phyloP scores from a whole-genome alignment of 2,797 vertebrate genomes.

The Cottoperca gobio region DNA sequence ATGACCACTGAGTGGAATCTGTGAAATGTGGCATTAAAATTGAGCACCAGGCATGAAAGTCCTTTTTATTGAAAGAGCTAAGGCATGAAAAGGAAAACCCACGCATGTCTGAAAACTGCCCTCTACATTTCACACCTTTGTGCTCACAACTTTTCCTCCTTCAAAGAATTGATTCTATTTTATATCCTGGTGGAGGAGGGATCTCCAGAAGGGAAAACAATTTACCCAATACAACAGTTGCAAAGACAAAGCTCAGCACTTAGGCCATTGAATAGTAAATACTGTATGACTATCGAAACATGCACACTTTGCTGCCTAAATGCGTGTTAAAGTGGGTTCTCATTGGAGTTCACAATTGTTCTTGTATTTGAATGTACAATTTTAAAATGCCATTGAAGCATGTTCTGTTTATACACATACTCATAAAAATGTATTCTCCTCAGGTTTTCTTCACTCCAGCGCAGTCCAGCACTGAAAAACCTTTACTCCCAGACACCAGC shows the following conservation, averaged over 20 bases:
- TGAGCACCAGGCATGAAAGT: conserved; percentile 37
- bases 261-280: conserved; percentile 26
- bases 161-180: conserved; percentile 33
- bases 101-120: conserved; percentile 36
- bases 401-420: neutral
- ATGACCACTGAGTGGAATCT: conserved; percentile 36
- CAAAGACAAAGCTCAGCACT: conserved; percentile 12
- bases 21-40: conserved; percentile 54
- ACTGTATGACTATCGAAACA: conserved; percentile 28
- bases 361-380: conserved; percentile 1
- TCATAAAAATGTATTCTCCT: conserved; percentile 29
- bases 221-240: conserved; percentile 1
- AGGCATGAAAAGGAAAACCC: conserved; percentile 46
- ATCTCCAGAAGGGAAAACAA: conserved; percentile 18
- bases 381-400: conserved; percentile 7
- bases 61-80: conserved; percentile 50
- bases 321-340: neutral
- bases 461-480: conserved; percentile 76
- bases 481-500: conserved; percentile 76
- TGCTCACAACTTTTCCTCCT: conserved; percentile 18
- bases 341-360: neutral
- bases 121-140: conserved; percentile 51
- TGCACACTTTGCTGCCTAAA: conserved; percentile 21
- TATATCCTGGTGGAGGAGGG: conserved; percentile 6
- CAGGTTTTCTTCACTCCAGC: conserved; percentile 81